These are phyloP conservation scores for Semnornis frantzii DNA, from an alignment of 2,113 vertebrate genomes.

Conservation along the genomic window DNA sequence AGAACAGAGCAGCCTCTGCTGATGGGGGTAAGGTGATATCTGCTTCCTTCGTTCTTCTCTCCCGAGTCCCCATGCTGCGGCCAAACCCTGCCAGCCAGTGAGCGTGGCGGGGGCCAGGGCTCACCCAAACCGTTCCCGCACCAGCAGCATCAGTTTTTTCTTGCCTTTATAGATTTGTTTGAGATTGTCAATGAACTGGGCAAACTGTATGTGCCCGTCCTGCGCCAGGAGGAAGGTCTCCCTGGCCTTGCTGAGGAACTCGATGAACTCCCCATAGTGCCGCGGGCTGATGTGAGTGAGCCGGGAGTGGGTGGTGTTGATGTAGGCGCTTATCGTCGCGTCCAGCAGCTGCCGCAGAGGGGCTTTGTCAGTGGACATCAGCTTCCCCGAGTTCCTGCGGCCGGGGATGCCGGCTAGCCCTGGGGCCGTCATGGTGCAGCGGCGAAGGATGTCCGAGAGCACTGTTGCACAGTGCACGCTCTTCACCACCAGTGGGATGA, in stretches of 20 bases:
- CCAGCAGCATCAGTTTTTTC: slow-evolving; percentile 99
- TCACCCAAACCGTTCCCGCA: slow-evolving; percentile 96
- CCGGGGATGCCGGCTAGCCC: slow-evolving; percentile 95
- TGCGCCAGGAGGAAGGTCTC: slow-evolving; percentile 96
- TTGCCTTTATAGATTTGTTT: slow-evolving; percentile 99
- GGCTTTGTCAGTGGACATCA: slow-evolving; percentile 98
- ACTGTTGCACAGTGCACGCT: slow-evolving; percentile 97
- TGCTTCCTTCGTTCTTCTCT: slow-evolving; percentile 73
- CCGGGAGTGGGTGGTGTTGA: slow-evolving; percentile 98
- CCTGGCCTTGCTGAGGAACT: slow-evolving; percentile 97
- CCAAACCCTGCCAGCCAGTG: slow-evolving; percentile 62
- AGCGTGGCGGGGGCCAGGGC: slow-evolving; percentile 9
- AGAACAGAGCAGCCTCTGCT: slow-evolving; percentile 65
- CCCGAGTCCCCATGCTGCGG: slow-evolving; percentile 52
- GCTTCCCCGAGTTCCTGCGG: slow-evolving; percentile 95
- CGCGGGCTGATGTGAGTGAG: slow-evolving; percentile 98
- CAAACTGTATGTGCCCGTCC: slow-evolving; percentile 96
- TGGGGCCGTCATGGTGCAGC: slow-evolving; percentile 96
- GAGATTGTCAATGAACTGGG: slow-evolving; percentile 99
- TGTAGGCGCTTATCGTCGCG: slow-evolving; percentile 96
- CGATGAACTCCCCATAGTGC: slow-evolving; percentile 98
- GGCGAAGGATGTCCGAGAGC: slow-evolving; percentile 95
- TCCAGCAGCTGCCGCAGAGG: slow-evolving; percentile 95
- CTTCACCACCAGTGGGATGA: slow-evolving; percentile 97
- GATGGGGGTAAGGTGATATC: slow-evolving; percentile 31